Conservation (phyloP, 1,140 invertebrate species). For the Harpegnathos saltator region DNA sequence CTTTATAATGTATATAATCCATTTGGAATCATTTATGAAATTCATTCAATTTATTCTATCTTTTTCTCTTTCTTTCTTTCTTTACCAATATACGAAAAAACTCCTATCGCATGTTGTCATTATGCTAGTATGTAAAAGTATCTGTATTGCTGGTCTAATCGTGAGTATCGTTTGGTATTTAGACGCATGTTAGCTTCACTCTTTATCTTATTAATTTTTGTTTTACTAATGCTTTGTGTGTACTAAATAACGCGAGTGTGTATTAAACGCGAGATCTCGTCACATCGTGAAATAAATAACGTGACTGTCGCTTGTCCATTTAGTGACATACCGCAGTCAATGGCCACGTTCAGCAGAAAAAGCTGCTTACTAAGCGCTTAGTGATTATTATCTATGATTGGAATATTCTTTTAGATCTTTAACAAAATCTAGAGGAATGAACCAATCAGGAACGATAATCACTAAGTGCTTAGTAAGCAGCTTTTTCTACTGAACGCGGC, state of each 20-base stretch:
- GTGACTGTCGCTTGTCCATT: not conserved
- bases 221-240: constrained; percentile 34
- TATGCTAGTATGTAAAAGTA: constrained; percentile 7
- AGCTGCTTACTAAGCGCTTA: too few relatives aligned
- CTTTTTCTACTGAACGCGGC: too few relatives aligned
- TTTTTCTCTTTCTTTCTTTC: too few relatives aligned
- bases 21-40: constrained; percentile 19
- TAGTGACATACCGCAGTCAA: constrained; percentile 18
- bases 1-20: constrained; percentile 21
- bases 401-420: too few relatives aligned
- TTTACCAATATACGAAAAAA: not conserved
- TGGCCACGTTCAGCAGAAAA: too few relatives aligned
- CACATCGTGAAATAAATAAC: constrained; percentile 7
- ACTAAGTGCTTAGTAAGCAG: too few relatives aligned
- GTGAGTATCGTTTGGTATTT: constrained; percentile 28
- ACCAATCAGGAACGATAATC: too few relatives aligned
- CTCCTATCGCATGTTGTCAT: constrained; percentile 55
- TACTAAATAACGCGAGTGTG: too few relatives aligned
- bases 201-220: constrained; percentile 35
- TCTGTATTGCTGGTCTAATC: constrained; percentile 4
- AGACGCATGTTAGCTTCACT: constrained; percentile 43
- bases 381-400: too few relatives aligned
- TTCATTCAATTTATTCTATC: constrained; percentile 5
- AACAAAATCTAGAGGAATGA: too few relatives aligned
- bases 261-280: constrained; percentile 9